These are phyloP conservation scores for Erebia epiphron DNA, from an alignment of 2,888 invertebrate genomes.

Conservation along the genomic window DNA sequence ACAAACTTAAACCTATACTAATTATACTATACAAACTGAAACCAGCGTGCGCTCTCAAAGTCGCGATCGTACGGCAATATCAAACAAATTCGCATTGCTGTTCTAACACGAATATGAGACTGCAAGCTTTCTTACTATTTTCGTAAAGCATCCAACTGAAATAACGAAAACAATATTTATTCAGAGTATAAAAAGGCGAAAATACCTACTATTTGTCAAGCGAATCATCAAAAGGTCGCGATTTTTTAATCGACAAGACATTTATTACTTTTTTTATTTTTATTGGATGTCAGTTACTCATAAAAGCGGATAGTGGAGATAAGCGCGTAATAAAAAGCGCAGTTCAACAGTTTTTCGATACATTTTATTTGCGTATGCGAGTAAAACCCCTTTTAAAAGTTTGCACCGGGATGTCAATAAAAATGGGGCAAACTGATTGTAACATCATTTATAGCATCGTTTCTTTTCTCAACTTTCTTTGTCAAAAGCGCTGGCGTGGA, in stretches of 20 bases:
- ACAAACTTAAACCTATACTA: too few relatives aligned
- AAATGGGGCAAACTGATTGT: constrained; percentile 4
- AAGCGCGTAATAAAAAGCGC: constrained; percentile 37
- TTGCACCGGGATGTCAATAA: constrained; percentile 18
- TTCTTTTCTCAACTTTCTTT: too few relatives aligned
- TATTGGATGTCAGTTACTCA: constrained; percentile 36
- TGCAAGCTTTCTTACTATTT: too few relatives aligned
- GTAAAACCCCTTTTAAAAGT: constrained; percentile 20
- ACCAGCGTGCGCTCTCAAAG: too few relatives aligned
- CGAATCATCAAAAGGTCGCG: constrained; percentile 13
- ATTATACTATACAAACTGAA: too few relatives aligned
- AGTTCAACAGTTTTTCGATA: constrained; percentile 39
- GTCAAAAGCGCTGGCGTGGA: too few relatives aligned
- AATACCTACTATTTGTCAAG: constrained; percentile 13
- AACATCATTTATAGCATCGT: not conserved
- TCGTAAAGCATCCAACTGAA: too few relatives aligned
- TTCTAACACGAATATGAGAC: too few relatives aligned
- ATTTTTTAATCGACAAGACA: constrained; percentile 35
- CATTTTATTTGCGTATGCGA: constrained; percentile 34
- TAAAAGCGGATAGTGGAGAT: constrained; percentile 38
- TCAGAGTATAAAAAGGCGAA: not conserved
- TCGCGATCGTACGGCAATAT: too few relatives aligned
- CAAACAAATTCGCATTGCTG: too few relatives aligned
- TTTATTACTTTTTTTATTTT: constrained; percentile 36
- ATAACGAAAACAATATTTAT: not conserved